A percentile compares a stretch with the other conserved stretches of the same genome.
These are phyloP conservation scores for Montipora cactus DNA, from an alignment of 64 coral and sea anemone genomes.

Conservation along the genomic window DNA sequence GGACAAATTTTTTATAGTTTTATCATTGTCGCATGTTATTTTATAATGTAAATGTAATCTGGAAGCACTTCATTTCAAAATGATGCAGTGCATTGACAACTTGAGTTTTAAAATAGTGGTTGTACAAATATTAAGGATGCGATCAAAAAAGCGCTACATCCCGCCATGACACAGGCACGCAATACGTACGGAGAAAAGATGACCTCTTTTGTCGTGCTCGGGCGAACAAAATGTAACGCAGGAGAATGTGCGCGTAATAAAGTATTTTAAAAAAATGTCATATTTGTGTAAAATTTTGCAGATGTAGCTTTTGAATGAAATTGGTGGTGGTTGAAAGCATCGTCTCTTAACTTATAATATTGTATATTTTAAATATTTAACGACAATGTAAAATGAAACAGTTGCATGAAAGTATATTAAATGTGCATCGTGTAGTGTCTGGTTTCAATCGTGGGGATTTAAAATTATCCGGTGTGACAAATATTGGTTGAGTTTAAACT, in stretches of 20 bases:
- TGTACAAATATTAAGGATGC: neutral
- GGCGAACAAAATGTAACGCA: neutral
- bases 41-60: constrained; percentile 6
- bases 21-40: constrained; percentile 19
- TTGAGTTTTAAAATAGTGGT: neutral
- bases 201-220: neutral
- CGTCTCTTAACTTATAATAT: constrained; percentile 58
- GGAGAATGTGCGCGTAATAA: neutral
- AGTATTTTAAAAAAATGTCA: constrained; percentile 38
- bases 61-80: constrained; percentile 13
- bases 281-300: constrained; percentile 62
- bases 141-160: neutral
- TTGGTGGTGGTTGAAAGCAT: constrained; percentile 22
- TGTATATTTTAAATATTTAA: constrained; percentile 70
- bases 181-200: neutral
- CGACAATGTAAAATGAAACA: constrained; percentile 47
- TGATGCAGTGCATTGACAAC: constrained; percentile 30
- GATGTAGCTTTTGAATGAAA: constrained; percentile 57
- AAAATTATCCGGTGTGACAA: no score
- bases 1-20: neutral
- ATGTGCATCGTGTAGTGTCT: neutral
- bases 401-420: constrained; percentile 49
- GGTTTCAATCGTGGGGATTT: neutral
- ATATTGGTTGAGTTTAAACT: no score
- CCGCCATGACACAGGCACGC: neutral